A percentile compares a stretch with the other conserved stretches of the same genome.
phyloP scores from a whole-genome alignment of 2,113 vertebrate species.

The Dipodomys merriami region DNA sequence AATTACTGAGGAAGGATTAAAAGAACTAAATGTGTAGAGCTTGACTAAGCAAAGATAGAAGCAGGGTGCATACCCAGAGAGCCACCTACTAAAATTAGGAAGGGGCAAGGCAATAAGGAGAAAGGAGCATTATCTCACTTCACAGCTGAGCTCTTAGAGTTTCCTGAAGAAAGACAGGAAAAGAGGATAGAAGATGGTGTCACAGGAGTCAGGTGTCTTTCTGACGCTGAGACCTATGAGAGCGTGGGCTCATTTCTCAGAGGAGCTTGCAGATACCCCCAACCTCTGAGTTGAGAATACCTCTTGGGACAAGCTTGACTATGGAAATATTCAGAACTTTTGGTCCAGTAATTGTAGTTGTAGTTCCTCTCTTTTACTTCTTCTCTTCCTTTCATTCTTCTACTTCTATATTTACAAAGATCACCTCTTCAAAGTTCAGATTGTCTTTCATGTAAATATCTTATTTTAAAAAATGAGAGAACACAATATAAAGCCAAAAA shows the following conservation, averaged over 20 bases:
- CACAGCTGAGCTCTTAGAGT: background rate
- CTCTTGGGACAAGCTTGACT: background rate
- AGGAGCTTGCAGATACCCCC: background rate
- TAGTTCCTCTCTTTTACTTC: background rate
- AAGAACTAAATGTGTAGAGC: conserved; percentile 43
- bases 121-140: background rate
- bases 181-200: background rate
- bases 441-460: no score
- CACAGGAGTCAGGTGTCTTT: background rate
- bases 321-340: no score
- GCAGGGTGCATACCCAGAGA: background rate
- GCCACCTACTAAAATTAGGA: conserved; percentile 35
- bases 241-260: background rate
- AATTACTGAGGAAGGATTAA: conserved; percentile 62
- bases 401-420: background rate
- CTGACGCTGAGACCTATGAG: background rate
- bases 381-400: background rate
- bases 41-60: conserved; percentile 28
- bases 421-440: no score
- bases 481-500: no score
- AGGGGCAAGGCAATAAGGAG: background rate
- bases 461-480: background rate
- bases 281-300: background rate
- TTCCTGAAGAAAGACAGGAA: conserved; percentile 30
- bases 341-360: background rate